Base-by-base conservation (phyloP, 2,113 vertebrate genomes). In the Caracal caracal region DNA sequence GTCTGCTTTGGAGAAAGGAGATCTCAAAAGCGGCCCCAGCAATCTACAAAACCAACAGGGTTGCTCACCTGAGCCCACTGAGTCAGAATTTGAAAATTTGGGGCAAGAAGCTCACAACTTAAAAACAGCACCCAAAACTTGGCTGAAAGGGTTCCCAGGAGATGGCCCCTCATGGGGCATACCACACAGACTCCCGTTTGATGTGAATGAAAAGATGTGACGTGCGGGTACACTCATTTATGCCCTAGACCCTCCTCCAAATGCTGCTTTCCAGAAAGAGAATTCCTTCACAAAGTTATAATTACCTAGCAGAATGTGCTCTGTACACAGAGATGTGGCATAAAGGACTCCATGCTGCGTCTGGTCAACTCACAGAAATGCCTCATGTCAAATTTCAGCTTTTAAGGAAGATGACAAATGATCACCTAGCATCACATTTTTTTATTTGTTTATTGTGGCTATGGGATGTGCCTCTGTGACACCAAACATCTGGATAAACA, bases 401-500 rank as follows among this genome's bases (percentile, higher is more conserved):
- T 87, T 79, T n/a, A 28, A 11, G 35, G 61, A 88, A 65, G 40
- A 80, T 70, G 82, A 70, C 30, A 78, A 78, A 68, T 9, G n/a
- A 53, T 33, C 40, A 63, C 10, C 68, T 26, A 51, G 19, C 28
- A 40, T 24, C 51, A 51, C 5, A 15, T 0, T 3, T 63, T 15
- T 24, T 22, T 28, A 10, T 30, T 65, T 56, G 17, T 49, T 81
- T 82, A 4, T 51, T 89, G 61, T 28, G 16, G 6, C 37, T 79
- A 35, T 10, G 20, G 19, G 30, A 56, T 6, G 40, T 88, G 65
- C 83, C 37, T 81, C 9, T 71, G 53, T 75, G 75, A 87, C 53
- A 82, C 65, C 80, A 96, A 89, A 95, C 82, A 95, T 78, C 82
- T 86, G 93, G 65, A 80, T 13, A 82, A 49, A 80, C 49, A 53